Percentiles rank a stretch among this genome's conserved stretches.
phyloP scores from a whole-genome alignment of 1,140 invertebrate species.

The Tetramorium alpestre region DNA sequence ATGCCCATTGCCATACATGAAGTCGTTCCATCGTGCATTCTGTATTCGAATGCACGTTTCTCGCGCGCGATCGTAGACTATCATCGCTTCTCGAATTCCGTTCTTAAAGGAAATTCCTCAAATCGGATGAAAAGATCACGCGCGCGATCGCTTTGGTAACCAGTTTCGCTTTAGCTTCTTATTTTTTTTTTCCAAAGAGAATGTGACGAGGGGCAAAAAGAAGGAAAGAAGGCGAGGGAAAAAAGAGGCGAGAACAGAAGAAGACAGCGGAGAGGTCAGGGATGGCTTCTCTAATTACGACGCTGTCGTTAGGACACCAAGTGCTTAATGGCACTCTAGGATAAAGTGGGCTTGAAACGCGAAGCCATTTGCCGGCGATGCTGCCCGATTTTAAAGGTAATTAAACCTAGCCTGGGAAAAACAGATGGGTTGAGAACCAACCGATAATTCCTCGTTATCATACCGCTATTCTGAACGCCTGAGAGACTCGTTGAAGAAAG shows the following conservation, averaged over 20 bases:
- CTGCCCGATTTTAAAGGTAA: conserved; percentile 74
- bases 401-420: conserved; percentile 68
- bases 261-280: conserved; percentile 13
- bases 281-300: conserved; percentile 73
- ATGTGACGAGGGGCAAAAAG: neutral
- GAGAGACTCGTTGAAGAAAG: conserved; percentile 57
- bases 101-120: conserved; percentile 22
- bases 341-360: conserved; percentile 71
- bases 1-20: conserved; percentile 39
- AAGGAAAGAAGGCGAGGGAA: neutral
- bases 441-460: conserved; percentile 64
- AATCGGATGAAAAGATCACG: conserved; percentile 12
- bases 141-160: neutral
- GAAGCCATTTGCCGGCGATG: conserved; percentile 64
- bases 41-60: neutral
- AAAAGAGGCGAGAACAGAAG: conserved; percentile 19
- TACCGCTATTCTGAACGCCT: conserved; percentile 43
- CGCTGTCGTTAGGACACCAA: conserved; percentile 68
- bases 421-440: conserved; percentile 56
- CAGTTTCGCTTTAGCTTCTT: conserved; percentile 17
- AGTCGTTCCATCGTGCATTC: conserved; percentile 26
- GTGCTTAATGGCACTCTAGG: conserved; percentile 71
- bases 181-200: neutral
- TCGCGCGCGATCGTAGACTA: neutral
- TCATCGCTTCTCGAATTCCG: conserved; percentile 24